Evolutionary conservation across 2,888 invertebrate genomes (phyloP).

Genomic region (Macaria liturata): DNA sequence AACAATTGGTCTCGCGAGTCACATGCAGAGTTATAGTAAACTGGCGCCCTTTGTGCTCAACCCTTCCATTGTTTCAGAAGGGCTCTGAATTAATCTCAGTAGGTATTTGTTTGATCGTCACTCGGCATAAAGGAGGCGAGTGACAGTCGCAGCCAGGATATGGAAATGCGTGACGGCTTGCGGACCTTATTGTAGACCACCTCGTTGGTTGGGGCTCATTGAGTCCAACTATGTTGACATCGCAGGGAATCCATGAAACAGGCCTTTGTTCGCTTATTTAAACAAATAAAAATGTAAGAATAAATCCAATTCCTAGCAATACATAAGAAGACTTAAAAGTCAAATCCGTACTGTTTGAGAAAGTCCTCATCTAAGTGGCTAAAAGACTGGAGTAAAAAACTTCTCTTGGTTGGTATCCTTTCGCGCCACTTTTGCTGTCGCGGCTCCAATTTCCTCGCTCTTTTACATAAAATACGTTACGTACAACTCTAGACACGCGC

Average conservation of each 20-base stretch:
- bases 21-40: conserved; percentile 82
- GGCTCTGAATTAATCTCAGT: conserved; percentile 79
- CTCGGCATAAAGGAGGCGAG: conserved; percentile 61
- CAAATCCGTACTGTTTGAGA: not conserved
- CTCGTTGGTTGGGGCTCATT: conserved; percentile 20
- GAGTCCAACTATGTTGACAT: not conserved
- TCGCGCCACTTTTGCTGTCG: conserved; percentile 23
- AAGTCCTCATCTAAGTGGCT: not conserved
- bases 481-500: conserved; percentile 6
- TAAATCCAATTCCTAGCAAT: too few relatives aligned
- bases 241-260: too few relatives aligned
- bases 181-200: conserved; percentile 34
- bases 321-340: too few relatives aligned
- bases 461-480: conserved; percentile 34
- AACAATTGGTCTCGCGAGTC: conserved; percentile 72
- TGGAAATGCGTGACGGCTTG: conserved; percentile 59
- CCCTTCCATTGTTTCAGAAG: conserved; percentile 75
- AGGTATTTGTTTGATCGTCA: conserved; percentile 75
- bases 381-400: conserved; percentile 5
- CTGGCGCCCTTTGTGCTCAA: conserved; percentile 64
- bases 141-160: conserved; percentile 71
- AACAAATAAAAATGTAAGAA: too few relatives aligned
- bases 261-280: too few relatives aligned
- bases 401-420: conserved; percentile 9
- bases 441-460: conserved; percentile 24